A percentile compares a stretch with the other conserved stretches of the same genome.
Evolutionary conservation across 2,888 invertebrate genomes (phyloP).

Genomic region (Dendrolimus houi): DNA sequence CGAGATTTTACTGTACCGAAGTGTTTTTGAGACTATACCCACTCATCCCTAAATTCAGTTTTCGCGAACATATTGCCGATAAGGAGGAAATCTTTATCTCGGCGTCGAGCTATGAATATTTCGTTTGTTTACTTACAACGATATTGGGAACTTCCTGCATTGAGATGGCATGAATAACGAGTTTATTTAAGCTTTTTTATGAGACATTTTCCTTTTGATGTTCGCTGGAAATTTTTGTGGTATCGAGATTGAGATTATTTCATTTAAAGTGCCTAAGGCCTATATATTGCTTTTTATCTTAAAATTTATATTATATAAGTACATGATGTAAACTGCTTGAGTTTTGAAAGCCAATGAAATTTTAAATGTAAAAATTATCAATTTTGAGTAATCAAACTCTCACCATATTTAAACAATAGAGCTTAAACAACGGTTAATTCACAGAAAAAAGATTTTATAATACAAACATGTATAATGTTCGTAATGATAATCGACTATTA

Average conservation of each 20-base stretch:
- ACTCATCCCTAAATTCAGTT: background rate
- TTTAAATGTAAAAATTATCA: too few species aligned
- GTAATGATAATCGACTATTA: too few species aligned
- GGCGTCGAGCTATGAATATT: slow-evolving; percentile 2
- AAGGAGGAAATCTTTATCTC: background rate
- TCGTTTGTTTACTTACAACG: slow-evolving; percentile 1
- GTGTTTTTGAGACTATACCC: background rate
- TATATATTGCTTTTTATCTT: too few species aligned
- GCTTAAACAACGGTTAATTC: too few species aligned
- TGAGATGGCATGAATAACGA: background rate
- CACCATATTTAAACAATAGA: too few species aligned
- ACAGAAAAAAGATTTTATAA: too few species aligned
- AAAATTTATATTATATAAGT: too few species aligned
- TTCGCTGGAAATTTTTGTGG: background rate
- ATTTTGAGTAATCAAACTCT: too few species aligned
- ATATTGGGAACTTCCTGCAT: background rate
- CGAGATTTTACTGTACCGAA: background rate
- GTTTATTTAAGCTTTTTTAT: background rate
- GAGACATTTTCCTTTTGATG: background rate
- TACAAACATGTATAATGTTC: too few species aligned
- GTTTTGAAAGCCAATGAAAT: too few species aligned
- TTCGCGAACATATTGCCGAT: background rate
- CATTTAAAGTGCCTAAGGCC: too few species aligned
- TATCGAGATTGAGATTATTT: background rate
- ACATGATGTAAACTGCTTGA: too few species aligned